Evolutionary conservation across 53 echinoderm and acorn worm genomes (phyloP).

Genomic region (Echinarachnius parma): DNA sequence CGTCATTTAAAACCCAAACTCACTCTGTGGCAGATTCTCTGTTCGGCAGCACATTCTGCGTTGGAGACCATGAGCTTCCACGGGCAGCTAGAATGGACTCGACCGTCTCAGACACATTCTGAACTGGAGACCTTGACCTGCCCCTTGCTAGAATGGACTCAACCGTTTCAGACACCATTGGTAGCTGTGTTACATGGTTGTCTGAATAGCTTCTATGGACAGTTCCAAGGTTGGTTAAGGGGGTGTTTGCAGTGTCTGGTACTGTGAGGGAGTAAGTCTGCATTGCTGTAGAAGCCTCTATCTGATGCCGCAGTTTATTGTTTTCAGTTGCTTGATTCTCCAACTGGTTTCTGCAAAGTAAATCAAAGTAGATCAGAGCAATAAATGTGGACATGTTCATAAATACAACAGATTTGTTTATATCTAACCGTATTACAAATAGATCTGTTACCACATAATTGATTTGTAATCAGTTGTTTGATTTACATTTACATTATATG

Average conservation of each 20-base stretch:
- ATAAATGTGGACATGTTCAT: too few species aligned
- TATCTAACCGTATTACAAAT: too few species aligned
- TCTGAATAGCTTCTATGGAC: constrained; percentile 24
- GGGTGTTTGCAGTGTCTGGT: background rate
- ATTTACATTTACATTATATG: background rate
- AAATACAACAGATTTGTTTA: too few species aligned
- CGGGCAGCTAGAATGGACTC: too few species aligned
- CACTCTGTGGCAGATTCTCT: constrained; percentile 41
- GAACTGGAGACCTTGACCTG: constrained; percentile 16
- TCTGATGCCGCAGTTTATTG: constrained; percentile 16
- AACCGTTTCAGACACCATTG: constrained; percentile 30
- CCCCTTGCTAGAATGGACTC: constrained; percentile 48
- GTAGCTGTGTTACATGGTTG: background rate
- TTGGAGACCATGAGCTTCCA: too few species aligned
- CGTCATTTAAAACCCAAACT: too few species aligned
- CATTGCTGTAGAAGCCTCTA: constrained; percentile 10
- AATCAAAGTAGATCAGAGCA: background rate
- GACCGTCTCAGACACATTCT: too few species aligned
- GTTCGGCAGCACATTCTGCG: constrained; percentile 4
- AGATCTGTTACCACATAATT: background rate
- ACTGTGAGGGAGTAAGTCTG: constrained; percentile 8
- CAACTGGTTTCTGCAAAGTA: constrained; percentile 30
- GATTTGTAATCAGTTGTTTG: background rate
- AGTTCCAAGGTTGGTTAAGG: background rate
- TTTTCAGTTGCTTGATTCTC: constrained; percentile 36